Evolutionary conservation across 2,888 invertebrate species (phyloP).

Genomic region (Cephus pulcher): DNA sequence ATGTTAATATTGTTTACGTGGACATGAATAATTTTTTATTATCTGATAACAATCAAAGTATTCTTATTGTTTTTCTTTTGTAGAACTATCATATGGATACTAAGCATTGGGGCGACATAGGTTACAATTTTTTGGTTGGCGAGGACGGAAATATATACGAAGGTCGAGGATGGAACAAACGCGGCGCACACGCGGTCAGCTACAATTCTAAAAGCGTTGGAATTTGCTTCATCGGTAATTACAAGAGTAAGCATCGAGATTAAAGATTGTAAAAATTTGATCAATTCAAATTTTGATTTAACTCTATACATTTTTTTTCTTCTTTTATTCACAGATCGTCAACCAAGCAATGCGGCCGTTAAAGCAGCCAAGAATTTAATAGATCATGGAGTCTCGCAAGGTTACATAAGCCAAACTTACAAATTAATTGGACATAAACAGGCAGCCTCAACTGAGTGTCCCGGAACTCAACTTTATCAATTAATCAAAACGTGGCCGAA

Average conservation of each 20-base stretch:
- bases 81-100: slow-evolving; percentile 50
- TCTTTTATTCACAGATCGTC: slow-evolving; percentile 32
- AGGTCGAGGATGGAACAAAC: slow-evolving; percentile 56
- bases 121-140: slow-evolving; percentile 57
- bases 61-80: slow-evolving; percentile 7
- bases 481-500: slow-evolving; percentile 48
- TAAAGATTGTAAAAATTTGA: slow-evolving; percentile 14
- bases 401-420: slow-evolving; percentile 74
- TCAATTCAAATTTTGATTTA: no score
- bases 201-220: slow-evolving; percentile 77
- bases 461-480: slow-evolving; percentile 49
- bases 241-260: slow-evolving; percentile 62
- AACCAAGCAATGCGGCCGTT: slow-evolving; percentile 57
- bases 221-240: slow-evolving; percentile 80
- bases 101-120: slow-evolving; percentile 53
- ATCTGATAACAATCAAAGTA: neutral
- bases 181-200: slow-evolving; percentile 54
- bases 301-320: neutral
- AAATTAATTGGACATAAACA: slow-evolving; percentile 74
- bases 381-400: slow-evolving; percentile 71
- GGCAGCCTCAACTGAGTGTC: slow-evolving; percentile 44
- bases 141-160: slow-evolving; percentile 60
- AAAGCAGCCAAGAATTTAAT: slow-evolving; percentile 73
- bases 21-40: no score
- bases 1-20: no score